Evolutionary conservation across 1,140 invertebrate species (phyloP).

Genomic region (Trinorchestia longiramus): DNA sequence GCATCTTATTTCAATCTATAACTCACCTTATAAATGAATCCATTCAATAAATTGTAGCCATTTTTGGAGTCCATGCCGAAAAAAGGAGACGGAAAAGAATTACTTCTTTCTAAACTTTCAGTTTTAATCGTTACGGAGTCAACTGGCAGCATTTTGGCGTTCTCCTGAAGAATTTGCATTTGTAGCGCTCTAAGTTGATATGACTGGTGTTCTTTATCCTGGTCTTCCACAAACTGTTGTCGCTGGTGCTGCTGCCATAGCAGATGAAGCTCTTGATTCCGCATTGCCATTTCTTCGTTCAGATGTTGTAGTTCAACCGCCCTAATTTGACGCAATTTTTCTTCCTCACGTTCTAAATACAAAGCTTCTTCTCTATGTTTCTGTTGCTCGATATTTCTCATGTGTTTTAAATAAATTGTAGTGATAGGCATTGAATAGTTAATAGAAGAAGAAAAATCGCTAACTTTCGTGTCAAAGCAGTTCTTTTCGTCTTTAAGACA

Average conservation of each 20-base stretch:
- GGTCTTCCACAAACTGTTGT: neutral
- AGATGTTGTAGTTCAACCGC: neutral
- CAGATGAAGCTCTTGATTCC: neutral
- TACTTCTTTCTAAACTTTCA: neutral
- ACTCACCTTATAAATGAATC: neutral
- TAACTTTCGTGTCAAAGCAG: slow-evolving; percentile 10
- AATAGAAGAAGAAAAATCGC: slow-evolving; percentile 31
- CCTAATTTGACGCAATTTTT: neutral
- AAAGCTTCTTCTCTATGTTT: neutral
- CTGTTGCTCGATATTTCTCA: slow-evolving; percentile 17
- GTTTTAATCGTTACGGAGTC: neutral
- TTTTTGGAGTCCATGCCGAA: neutral
- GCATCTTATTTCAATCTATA: neutral
- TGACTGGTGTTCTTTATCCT: neutral
- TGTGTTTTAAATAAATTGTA: slow-evolving; percentile 45
- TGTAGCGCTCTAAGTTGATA: neutral
- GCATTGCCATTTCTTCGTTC: neutral
- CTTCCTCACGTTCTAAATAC: neutral
- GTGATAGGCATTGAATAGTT: slow-evolving; percentile 43
- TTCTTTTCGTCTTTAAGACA: neutral
- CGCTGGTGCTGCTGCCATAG: neutral
- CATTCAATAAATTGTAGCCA: neutral
- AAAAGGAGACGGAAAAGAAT: neutral
- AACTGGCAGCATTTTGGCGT: neutral
- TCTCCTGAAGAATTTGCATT: slow-evolving; percentile 24